Conservation (phyloP, 1,140 invertebrate species). For the Anastrepha obliqua region DNA sequence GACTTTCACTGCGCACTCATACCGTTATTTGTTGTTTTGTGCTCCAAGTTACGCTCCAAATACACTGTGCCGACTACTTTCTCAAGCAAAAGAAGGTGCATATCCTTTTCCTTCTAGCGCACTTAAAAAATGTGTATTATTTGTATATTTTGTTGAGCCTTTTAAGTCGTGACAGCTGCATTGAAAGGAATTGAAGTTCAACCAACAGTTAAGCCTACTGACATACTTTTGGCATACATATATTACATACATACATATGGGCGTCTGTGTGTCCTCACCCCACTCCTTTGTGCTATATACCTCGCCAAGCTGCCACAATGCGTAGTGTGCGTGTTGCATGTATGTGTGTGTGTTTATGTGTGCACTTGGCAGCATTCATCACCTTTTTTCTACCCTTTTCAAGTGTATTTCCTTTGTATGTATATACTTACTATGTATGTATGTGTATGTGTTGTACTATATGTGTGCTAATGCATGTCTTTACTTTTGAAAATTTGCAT, state of each 20-base stretch:
- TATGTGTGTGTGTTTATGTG: background rate
- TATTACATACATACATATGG: no score
- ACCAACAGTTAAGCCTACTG: conserved; percentile 50
- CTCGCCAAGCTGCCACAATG: background rate
- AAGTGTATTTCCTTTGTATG: background rate
- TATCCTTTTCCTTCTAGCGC: background rate
- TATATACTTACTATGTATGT: background rate
- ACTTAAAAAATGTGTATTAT: background rate
- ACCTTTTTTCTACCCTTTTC: conserved; percentile 8
- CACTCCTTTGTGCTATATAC: background rate
- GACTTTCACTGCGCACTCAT: background rate
- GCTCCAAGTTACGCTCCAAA: conserved; percentile 40
- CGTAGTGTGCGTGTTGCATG: no score
- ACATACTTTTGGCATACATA: background rate
- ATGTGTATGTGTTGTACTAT: background rate
- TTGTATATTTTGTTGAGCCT: background rate
- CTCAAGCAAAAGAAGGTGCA: conserved; percentile 36
- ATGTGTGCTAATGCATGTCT: conserved; percentile 18
- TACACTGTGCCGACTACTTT: conserved; percentile 26
- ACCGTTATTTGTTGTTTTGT: background rate
- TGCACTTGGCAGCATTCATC: background rate
- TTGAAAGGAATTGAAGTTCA: conserved; percentile 52
- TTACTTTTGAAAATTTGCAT: conserved; percentile 28
- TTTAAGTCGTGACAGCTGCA: conserved; percentile 31
- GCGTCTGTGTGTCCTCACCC: background rate